Evolutionary conservation across 1,140 invertebrate genomes (phyloP).

Genomic region (Leptopilina clavipes): DNA sequence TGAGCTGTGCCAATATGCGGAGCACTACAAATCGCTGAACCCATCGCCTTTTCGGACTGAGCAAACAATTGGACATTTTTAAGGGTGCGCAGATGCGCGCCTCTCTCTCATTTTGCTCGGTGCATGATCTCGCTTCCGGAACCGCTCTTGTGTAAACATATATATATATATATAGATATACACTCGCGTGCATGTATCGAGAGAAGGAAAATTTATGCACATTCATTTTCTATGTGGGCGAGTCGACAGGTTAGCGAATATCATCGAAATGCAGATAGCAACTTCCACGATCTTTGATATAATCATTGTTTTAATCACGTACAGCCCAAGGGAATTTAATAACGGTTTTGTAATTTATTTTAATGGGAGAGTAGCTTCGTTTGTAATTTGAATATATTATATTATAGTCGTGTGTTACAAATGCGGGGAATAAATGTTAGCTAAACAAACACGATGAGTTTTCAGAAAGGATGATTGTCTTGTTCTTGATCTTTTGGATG

Average conservation of each 20-base stretch:
- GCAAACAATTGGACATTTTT: slow-evolving; percentile 34
- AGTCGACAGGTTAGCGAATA: slow-evolving; percentile 29
- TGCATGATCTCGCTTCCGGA: slow-evolving; percentile 32
- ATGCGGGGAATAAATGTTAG: slow-evolving; percentile 2
- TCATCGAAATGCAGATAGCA: slow-evolving; percentile 17
- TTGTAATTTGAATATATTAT: slow-evolving; percentile 13
- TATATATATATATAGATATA: not conserved
- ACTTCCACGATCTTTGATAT: slow-evolving; percentile 23
- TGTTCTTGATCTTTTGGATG: not conserved
- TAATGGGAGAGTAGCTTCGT: not conserved
- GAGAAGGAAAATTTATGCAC: slow-evolving; percentile 19
- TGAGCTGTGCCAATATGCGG: slow-evolving; percentile 51
- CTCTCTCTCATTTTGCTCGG: slow-evolving; percentile 37
- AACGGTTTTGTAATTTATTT: slow-evolving; percentile 25
- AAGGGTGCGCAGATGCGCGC: slow-evolving; percentile 52
- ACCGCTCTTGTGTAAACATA: slow-evolving; percentile 11
- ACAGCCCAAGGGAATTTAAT: slow-evolving; percentile 14
- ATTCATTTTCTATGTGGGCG: slow-evolving; percentile 27
- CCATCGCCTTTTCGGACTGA: slow-evolving; percentile 41
- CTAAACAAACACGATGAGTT: not conserved
- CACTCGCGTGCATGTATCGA: not conserved
- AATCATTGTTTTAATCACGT: slow-evolving; percentile 23
- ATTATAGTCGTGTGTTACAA: not conserved
- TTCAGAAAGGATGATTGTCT: not conserved
- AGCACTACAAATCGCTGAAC: slow-evolving; percentile 53